These are phyloP conservation scores for Leucophora obtusa DNA, from an alignment of 2,888 invertebrate species.

Conservation along the genomic window DNA sequence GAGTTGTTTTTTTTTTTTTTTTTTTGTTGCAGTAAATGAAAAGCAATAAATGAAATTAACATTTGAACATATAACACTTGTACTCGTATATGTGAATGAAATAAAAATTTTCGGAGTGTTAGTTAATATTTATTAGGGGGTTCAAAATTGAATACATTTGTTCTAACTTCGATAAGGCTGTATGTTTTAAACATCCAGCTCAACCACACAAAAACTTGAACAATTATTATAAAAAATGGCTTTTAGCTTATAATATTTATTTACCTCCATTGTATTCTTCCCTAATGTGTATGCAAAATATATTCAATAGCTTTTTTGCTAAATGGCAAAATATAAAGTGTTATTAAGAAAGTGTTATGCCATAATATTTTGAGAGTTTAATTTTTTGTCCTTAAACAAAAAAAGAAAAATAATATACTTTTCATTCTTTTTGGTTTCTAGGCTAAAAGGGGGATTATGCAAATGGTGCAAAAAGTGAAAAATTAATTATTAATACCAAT, in stretches of 20 bases:
- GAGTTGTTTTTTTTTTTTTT: conserved; percentile 2
- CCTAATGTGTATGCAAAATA: conserved; percentile 29
- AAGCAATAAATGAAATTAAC: conserved; percentile 61
- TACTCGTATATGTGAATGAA: background rate
- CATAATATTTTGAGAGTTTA: conserved; percentile 32
- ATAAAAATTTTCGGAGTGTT: conserved; percentile 1
- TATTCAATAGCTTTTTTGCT: conserved; percentile 42
- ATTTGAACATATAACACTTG: conserved; percentile 52
- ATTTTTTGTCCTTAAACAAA: conserved; percentile 2
- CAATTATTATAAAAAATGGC: too few species aligned
- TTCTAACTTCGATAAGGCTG: too few species aligned
- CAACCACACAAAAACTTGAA: too few species aligned
- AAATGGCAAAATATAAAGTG: too few species aligned
- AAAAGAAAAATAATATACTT: background rate
- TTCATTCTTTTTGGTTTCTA: too few species aligned
- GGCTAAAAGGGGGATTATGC: too few species aligned
- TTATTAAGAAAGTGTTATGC: conserved; percentile 47
- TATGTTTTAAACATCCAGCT: too few species aligned
- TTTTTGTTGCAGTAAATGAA: conserved; percentile 39
- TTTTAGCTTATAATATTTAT: too few species aligned
- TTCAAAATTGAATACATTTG: background rate
- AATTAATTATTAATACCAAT: too few species aligned
- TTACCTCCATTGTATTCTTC: background rate
- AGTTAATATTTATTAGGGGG: background rate
- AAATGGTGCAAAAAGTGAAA: too few species aligned